Conservation (phyloP, 2,888 invertebrate genomes). For the Onchidella celtica region DNA sequence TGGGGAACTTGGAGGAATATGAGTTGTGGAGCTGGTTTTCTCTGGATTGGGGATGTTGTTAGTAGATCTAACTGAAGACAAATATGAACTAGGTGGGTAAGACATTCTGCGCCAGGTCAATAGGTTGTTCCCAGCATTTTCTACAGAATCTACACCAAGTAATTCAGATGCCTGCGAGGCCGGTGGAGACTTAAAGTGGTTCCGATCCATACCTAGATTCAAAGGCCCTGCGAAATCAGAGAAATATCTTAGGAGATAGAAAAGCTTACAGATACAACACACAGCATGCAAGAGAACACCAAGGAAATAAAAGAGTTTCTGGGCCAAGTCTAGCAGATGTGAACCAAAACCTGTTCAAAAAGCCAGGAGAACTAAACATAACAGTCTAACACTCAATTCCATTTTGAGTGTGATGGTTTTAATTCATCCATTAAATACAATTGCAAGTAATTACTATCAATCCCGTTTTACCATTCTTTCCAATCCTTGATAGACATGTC, state of each 20-base stretch:
- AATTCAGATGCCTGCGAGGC: slow-evolving; percentile 10
- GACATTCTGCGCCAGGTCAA: slow-evolving; percentile 39
- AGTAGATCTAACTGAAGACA: slow-evolving; percentile 1
- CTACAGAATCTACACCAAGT: slow-evolving; percentile 28
- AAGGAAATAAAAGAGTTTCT: background rate
- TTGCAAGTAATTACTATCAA: too few species aligned
- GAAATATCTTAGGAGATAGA: slow-evolving; percentile 33
- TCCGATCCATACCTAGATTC: slow-evolving; percentile 37
- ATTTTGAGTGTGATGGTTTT: too few species aligned
- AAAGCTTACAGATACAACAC: slow-evolving; percentile 31
- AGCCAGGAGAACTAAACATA: background rate
- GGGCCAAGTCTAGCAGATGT: slow-evolving; percentile 44
- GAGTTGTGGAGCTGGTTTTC: background rate
- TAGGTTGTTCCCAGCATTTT: slow-evolving; percentile 15
- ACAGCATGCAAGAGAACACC: slow-evolving; percentile 32
- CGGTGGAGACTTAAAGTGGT: slow-evolving; percentile 29
- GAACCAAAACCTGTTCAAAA: background rate
- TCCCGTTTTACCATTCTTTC: too few species aligned
- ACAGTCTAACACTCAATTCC: too few species aligned
- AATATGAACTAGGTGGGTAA: slow-evolving; percentile 24
- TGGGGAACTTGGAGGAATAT: slow-evolving; percentile 13
- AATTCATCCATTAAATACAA: too few species aligned
- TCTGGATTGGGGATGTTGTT: background rate
- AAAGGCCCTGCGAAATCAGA: slow-evolving; percentile 41
- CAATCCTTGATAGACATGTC: too few species aligned